Conservation (phyloP, 2,113 vertebrate genomes). For the Chaetura pelagica region DNA sequence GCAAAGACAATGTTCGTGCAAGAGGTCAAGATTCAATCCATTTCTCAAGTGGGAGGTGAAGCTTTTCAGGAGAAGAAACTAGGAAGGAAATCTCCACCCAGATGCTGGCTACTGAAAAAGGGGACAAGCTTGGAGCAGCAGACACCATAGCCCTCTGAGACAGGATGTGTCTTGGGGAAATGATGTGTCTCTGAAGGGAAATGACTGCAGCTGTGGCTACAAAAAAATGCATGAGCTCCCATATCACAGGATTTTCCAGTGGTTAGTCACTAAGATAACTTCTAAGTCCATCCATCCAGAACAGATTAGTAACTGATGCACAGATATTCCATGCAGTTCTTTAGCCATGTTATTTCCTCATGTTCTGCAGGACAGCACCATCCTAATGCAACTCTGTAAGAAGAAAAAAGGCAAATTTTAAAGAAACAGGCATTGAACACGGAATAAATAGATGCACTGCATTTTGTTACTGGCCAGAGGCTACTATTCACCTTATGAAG, state of each 20-base stretch:
- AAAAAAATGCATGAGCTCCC: slow-evolving; percentile 48
- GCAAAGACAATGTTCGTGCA: slow-evolving; percentile 64
- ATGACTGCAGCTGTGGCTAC: slow-evolving; percentile 73
- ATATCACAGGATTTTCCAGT: slow-evolving; percentile 76
- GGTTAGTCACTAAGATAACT: slow-evolving; percentile 78
- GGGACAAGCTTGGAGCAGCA: slow-evolving; percentile 61
- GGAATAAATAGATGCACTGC: background rate
- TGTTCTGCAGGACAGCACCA: background rate
- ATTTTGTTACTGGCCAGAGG: background rate
- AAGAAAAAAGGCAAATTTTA: background rate
- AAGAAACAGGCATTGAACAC: background rate
- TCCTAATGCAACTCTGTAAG: background rate
- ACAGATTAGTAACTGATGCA: slow-evolving; percentile 73
- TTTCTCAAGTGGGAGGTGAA: slow-evolving; percentile 65
- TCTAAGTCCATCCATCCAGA: slow-evolving; percentile 71
- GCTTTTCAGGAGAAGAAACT: slow-evolving; percentile 58
- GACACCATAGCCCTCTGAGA: slow-evolving; percentile 65
- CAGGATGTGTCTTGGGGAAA: slow-evolving; percentile 77
- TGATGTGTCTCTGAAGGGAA: slow-evolving; percentile 76
- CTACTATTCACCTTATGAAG: background rate
- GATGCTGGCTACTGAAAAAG: background rate
- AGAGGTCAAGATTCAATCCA: slow-evolving; percentile 65
- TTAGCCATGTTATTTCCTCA: background rate
- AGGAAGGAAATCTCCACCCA: slow-evolving; percentile 77
- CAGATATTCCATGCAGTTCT: slow-evolving; percentile 40